These are phyloP conservation scores for Fratercula arctica DNA, from an alignment of 2,797 vertebrate genomes.

Conservation along the genomic window DNA sequence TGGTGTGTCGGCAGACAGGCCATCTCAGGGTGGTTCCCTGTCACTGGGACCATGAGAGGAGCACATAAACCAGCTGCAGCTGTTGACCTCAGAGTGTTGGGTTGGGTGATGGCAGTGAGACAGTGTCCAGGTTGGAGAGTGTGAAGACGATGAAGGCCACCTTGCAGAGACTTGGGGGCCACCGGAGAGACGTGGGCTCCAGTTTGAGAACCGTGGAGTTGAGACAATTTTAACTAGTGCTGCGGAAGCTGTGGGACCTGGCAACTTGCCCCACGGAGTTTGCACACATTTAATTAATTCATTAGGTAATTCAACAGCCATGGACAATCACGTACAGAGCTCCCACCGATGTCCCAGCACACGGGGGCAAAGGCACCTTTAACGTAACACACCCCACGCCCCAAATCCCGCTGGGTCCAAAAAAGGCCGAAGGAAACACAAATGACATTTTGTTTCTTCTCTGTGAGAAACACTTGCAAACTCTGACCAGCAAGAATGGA, in stretches of 20 bases:
- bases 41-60: background rate
- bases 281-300: background rate
- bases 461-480: conserved; percentile 52
- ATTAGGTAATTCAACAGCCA: background rate
- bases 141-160: background rate
- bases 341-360: background rate
- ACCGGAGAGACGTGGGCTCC: accelerated
- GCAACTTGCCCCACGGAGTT: background rate
- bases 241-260: background rate
- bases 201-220: accelerated
- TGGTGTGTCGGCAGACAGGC: background rate
- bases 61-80: background rate
- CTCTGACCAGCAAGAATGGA: conserved; percentile 29
- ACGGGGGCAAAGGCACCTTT: background rate
- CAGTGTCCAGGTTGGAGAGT: background rate
- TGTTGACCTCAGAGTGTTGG: accelerated
- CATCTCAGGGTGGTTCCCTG: background rate
- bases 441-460: conserved; percentile 41
- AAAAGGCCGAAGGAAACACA: conserved; percentile 38
- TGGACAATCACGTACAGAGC: background rate
- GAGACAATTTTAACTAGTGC: background rate
- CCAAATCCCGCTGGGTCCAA: background rate
- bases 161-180: background rate
- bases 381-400: accelerated
- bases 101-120: background rate